Percentiles rank a stretch among this genome's conserved stretches.
phyloP scores from a whole-genome alignment of 2,797 vertebrate genomes.

The Acropternis orthonyx region DNA sequence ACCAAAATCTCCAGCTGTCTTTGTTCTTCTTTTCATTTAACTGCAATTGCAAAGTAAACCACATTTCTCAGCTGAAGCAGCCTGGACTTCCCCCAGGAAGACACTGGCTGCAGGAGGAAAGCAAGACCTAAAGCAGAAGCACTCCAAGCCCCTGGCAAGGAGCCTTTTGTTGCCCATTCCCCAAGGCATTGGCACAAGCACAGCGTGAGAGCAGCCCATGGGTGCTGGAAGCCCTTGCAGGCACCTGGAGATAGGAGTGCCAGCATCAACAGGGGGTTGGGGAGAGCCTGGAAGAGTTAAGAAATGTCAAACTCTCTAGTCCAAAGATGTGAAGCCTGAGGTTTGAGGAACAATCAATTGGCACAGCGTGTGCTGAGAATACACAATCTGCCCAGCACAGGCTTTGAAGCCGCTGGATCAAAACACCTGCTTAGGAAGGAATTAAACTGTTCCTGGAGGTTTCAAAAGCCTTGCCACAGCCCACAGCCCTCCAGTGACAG shows the following conservation, averaged over 20 bases:
- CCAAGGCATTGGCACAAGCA: not conserved
- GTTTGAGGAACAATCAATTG: not conserved
- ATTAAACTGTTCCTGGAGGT: not conserved
- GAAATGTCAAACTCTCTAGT: not conserved
- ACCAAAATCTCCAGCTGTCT: not conserved
- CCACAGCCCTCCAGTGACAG: not conserved
- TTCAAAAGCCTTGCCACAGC: not conserved
- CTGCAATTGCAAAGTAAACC: not conserved
- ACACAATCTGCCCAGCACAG: not conserved
- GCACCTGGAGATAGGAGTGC: not conserved
- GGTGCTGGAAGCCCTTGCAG: not conserved
- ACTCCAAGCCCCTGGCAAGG: not conserved
- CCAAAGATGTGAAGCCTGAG: not conserved
- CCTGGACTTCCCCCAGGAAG: not conserved
- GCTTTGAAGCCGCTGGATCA: not conserved
- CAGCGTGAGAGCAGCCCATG: fast-evolving
- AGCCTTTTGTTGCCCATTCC: not conserved
- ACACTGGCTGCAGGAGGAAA: not conserved
- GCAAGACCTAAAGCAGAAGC: not conserved
- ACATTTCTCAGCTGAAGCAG: not conserved
- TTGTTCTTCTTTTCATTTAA: not conserved
- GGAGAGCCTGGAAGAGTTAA: not conserved
- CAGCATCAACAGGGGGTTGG: fast-evolving
- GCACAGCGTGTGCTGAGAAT: not conserved
- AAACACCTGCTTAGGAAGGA: not conserved